Evolutionary conservation across 2,113 vertebrate species (phyloP).

Genomic region (Dermatemys mawii): DNA sequence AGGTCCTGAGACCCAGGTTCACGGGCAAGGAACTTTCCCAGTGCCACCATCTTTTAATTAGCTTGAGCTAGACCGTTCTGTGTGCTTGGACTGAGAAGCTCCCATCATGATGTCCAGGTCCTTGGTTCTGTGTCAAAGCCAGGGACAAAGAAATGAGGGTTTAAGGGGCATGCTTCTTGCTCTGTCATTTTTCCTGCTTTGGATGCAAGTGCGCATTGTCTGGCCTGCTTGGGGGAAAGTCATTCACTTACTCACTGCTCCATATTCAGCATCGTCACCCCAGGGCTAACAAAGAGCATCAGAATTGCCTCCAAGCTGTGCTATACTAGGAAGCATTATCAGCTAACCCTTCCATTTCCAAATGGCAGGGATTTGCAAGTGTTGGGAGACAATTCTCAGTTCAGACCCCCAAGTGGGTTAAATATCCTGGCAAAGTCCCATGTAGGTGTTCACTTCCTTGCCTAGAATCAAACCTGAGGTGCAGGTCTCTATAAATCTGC

Average conservation of each 20-base stretch:
- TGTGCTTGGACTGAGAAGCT: no score
- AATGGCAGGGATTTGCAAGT: not conserved
- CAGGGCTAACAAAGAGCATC: not conserved
- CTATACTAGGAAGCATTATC: not conserved
- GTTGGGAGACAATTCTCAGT: not conserved
- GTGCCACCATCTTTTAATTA: not conserved
- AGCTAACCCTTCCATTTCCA: not conserved
- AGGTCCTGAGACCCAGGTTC: not conserved
- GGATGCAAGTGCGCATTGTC: rapidly evolving
- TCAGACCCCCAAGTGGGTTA: not conserved
- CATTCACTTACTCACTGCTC: not conserved
- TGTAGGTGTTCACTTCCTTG: not conserved
- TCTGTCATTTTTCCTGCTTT: not conserved
- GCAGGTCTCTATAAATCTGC: not conserved
- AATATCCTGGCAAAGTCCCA: not conserved
- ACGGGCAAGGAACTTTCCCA: not conserved
- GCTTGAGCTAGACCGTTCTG: no score
- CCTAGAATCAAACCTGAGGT: rapidly evolving
- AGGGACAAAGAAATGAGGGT: not conserved
- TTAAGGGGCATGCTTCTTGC: not conserved
- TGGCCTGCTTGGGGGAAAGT: not conserved
- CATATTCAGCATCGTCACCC: no score
- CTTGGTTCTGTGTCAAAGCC: not conserved
- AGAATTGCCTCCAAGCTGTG: rapidly evolving
- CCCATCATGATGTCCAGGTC: not conserved